These are phyloP conservation scores for Harpagus bidentatus DNA, from an alignment of 2,113 vertebrate species.

Conservation along the genomic window DNA sequence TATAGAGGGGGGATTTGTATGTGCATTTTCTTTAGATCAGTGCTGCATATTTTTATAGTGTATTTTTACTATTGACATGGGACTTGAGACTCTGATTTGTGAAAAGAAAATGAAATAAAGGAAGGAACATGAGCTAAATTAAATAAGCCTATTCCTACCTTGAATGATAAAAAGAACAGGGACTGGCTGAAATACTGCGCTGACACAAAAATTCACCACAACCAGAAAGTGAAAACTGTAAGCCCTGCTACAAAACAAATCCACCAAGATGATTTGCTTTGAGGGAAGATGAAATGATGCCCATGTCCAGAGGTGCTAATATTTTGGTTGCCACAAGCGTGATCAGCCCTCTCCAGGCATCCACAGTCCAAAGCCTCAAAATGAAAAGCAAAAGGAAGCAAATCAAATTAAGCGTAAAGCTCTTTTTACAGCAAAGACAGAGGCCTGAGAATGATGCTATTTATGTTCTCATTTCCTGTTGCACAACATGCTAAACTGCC, in stretches of 20 bases:
- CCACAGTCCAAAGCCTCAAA: not conserved
- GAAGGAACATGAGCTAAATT: not conserved
- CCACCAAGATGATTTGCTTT: not conserved
- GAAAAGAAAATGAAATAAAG: slow-evolving; percentile 4
- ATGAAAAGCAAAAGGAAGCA: not conserved
- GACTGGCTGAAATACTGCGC: not conserved
- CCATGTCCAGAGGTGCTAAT: not conserved
- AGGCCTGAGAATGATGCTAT: not conserved
- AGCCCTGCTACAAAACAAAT: not conserved
- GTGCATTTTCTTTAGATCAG: not conserved
- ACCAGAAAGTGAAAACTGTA: not conserved
- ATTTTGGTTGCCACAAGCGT: not conserved
- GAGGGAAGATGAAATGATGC: not conserved
- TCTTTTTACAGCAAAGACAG: not conserved
- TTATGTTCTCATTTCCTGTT: not conserved
- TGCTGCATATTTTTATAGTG: not conserved
- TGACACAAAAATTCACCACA: not conserved
- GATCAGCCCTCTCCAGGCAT: not conserved
- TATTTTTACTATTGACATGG: not conserved
- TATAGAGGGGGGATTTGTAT: not conserved
- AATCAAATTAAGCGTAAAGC: not conserved
- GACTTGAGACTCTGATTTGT: not conserved
- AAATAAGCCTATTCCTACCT: not conserved
- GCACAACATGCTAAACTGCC: not conserved
- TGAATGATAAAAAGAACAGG: not conserved